These are phyloP conservation scores for Acanthochromis polyacanthus DNA, from an alignment of 2,113 vertebrate species.

Conservation along the genomic window DNA sequence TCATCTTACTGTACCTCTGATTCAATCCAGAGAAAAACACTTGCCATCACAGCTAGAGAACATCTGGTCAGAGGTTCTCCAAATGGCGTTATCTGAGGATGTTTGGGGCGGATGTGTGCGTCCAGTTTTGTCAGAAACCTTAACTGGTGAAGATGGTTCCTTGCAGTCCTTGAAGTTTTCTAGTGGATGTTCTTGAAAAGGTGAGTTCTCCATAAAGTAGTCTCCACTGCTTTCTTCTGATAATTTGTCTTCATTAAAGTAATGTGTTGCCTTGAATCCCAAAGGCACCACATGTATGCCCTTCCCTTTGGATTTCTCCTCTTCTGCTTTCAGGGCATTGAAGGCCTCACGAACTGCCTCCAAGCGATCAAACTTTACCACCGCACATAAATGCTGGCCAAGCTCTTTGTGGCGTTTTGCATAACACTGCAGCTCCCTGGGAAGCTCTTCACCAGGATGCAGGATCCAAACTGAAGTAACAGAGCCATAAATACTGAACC, in stretches of 20 bases:
- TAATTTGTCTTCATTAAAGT: neutral
- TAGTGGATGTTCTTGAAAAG: neutral
- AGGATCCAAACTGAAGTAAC: slow-evolving; percentile 83
- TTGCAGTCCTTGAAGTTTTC: neutral
- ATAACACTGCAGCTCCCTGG: slow-evolving; percentile 79
- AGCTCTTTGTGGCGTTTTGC: slow-evolving; percentile 77
- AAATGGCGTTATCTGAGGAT: neutral
- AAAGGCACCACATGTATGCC: slow-evolving; percentile 76
- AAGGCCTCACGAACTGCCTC: slow-evolving; percentile 79
- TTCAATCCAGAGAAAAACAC: neutral
- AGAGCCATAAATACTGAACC: slow-evolving; percentile 77
- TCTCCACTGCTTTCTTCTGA: slow-evolving; percentile 17
- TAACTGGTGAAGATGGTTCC: rapidly evolving
- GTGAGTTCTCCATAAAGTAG: neutral
- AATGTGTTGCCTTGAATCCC: slow-evolving; percentile 65
- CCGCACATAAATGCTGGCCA: slow-evolving; percentile 79
- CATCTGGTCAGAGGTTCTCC: slow-evolving; percentile 4
- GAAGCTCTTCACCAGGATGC: slow-evolving; percentile 85
- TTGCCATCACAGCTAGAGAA: neutral
- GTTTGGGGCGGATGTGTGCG: neutral
- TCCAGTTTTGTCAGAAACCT: neutral
- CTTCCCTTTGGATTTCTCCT: slow-evolving; percentile 4
- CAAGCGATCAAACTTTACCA: slow-evolving; percentile 86
- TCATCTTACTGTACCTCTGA: slow-evolving; percentile 1
- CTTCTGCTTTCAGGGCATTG: slow-evolving; percentile 64